A percentile compares a stretch with the other conserved stretches of the same genome.
These are phyloP conservation scores for Drosophila lacicola DNA, from an alignment of 2,888 invertebrate species.

Conservation along the genomic window DNA sequence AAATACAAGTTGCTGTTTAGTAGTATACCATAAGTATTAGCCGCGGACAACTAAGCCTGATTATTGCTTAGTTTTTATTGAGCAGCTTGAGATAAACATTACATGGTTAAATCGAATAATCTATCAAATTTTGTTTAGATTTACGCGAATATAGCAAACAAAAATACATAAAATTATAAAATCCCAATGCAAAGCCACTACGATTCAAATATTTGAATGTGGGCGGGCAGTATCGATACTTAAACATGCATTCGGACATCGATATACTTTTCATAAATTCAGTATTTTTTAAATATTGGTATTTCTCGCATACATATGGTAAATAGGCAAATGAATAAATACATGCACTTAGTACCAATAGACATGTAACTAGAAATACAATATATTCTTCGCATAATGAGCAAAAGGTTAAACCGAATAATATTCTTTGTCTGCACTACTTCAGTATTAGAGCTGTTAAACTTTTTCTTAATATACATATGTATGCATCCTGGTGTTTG, in stretches of 20 bases:
- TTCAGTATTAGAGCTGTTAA: too few relatives aligned
- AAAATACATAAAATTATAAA: neutral
- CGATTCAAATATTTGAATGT: neutral
- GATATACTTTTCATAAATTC: neutral
- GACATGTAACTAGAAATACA: too few relatives aligned
- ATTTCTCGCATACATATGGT: neutral
- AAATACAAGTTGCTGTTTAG: too few relatives aligned
- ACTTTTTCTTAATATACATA: neutral
- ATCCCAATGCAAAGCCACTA: neutral
- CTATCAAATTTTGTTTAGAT: too few relatives aligned
- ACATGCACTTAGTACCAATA: too few relatives aligned
- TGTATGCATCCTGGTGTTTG: neutral
- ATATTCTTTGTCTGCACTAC: too few relatives aligned
- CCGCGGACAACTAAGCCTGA: too few relatives aligned
- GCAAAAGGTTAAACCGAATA: too few relatives aligned
- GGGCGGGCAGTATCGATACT: neutral
- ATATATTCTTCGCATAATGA: neutral
- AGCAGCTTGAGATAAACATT: too few relatives aligned
- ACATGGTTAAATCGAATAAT: too few relatives aligned
- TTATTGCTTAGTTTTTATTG: too few relatives aligned
- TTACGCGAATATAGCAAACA: neutral
- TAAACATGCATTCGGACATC: neutral
- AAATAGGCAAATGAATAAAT: neutral
- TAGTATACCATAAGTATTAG: too few relatives aligned
- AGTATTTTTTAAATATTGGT: neutral